Evolutionary conservation across 2,113 vertebrate genomes (phyloP), one percentile per base, ranked within the genome.

Genomic region (Orycteropus afer): DNA sequence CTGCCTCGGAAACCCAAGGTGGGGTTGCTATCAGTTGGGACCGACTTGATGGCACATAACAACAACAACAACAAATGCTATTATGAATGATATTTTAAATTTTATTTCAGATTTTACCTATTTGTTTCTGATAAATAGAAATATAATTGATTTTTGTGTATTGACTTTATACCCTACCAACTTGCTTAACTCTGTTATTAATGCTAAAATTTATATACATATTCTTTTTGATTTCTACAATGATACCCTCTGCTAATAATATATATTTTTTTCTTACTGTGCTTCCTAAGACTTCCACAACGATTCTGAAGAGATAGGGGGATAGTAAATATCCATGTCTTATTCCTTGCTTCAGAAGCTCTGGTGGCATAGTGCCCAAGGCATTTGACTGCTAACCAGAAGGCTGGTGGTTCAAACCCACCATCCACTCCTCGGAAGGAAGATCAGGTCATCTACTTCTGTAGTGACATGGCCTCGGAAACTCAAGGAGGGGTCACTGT

Each of bases 21-120:
- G n/a, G n/a, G n/a, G n/a, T n/a, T n/a, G n/a, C n/a, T n/a, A n/a
- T n/a, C n/a, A n/a, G n/a, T n/a, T n/a, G n/a, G n/a, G n/a, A n/a
- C n/a, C n/a, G n/a, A n/a, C n/a, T n/a, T n/a, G n/a, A n/a, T n/a
- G n/a, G n/a, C n/a, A n/a, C n/a, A n/a, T n/a, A n/a, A n/a, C n/a
- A n/a, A n/a, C n/a, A n/a, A n/a, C n/a, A n/a, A n/a, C n/a, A n/a
- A n/a, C n/a, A n/a, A n/a, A n/a, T n/a, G n/a, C n/a, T n/a, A n/a
- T n/a, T n/a, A 76, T 55, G 63, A 81, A 42, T 90, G 37, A 1
- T 42, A 87, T 93, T 82, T 78, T 88, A 84, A 57, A 53, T 88
- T 86, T 69, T 90, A 83, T 42, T 74, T 89, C 20, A 74, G 57
- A 51, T 65, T 93, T n/a, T 57, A 57, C 15, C 5, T 29, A 22